phyloP scores from a whole-genome alignment of 2,113 vertebrate species.

The Pelodiscus sinensis region DNA sequence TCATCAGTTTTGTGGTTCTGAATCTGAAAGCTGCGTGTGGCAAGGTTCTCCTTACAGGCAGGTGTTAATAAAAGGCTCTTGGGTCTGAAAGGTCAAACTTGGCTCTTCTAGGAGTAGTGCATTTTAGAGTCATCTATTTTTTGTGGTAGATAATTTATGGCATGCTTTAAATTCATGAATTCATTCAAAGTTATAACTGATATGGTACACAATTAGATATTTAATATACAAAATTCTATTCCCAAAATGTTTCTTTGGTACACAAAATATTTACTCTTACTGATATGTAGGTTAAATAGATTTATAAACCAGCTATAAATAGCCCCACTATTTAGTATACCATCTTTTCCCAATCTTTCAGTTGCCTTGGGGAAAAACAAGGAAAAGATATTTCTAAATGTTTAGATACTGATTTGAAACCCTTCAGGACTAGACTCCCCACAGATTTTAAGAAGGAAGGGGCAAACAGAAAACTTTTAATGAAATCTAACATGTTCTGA shows the following conservation, averaged over 20 bases:
- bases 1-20: conserved; percentile 94
- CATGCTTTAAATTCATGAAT: conserved; percentile 75
- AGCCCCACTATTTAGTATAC: conserved; percentile 78
- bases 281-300: conserved; percentile 41
- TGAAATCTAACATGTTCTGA: conserved; percentile 86
- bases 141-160: conserved; percentile 78
- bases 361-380: conserved; percentile 73
- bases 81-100: conserved; percentile 93
- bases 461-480: conserved; percentile 87
- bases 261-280: conserved; percentile 36
- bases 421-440: conserved; percentile 83
- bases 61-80: conserved; percentile 99
- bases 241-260: conserved; percentile 10
- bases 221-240: conserved; percentile 41
- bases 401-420: conserved; percentile 85
- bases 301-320: conserved; percentile 75
- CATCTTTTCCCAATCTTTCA: conserved; percentile 70
- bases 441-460: conserved; percentile 87
- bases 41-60: conserved; percentile 92
- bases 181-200: conserved; percentile 55
- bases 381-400: conserved; percentile 75
- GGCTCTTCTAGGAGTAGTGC: conserved; percentile 79
- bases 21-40: conserved; percentile 88
- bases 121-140: conserved; percentile 78
- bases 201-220: conserved; percentile 49